A percentile compares a stretch with the other conserved stretches of the same genome.
Conservation (phyloP, 2,113 vertebrate genomes). For the Lamprologus ornatipinnis region DNA sequence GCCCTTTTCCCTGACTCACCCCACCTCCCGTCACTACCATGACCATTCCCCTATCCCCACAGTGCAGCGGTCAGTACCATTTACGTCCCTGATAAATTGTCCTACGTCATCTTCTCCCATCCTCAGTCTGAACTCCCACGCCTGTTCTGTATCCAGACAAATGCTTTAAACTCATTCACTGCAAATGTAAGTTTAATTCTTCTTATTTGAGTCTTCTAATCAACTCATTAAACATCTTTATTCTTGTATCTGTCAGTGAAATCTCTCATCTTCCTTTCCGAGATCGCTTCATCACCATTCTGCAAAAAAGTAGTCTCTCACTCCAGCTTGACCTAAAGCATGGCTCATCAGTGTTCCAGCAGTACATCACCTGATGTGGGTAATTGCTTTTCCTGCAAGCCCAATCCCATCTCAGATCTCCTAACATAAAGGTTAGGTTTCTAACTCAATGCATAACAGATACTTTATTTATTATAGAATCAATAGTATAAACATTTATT, state of each 20-base stretch:
- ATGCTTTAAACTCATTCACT: slow-evolving; percentile 10
- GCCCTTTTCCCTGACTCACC: slow-evolving; percentile 61
- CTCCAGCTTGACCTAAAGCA: neutral
- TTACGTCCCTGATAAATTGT: slow-evolving; percentile 40
- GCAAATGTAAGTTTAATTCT: neutral
- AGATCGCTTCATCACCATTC: neutral
- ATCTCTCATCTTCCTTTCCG: neutral
- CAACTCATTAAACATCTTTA: neutral
- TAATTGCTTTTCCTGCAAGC: neutral
- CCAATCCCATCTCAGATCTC: neutral
- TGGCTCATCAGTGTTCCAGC: neutral
- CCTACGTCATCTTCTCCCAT: slow-evolving; percentile 12
- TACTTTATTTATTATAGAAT: neutral
- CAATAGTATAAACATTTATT: neutral
- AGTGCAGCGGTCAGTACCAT: slow-evolving; percentile 26
- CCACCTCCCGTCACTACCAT: slow-evolving; percentile 3
- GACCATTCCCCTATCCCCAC: slow-evolving; percentile 15
- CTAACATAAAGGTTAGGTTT: neutral
- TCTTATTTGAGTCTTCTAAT: neutral
- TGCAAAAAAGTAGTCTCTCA: neutral
- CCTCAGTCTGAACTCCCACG: neutral
- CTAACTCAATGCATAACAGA: neutral
- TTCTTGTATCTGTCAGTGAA: neutral
- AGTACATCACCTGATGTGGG: neutral
- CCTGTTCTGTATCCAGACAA: slow-evolving; percentile 15